A percentile compares a stretch with the other conserved stretches of the same genome.
These are phyloP conservation scores for Monochamus saltuarius DNA, from an alignment of 1,140 invertebrate species.

Conservation along the genomic window DNA sequence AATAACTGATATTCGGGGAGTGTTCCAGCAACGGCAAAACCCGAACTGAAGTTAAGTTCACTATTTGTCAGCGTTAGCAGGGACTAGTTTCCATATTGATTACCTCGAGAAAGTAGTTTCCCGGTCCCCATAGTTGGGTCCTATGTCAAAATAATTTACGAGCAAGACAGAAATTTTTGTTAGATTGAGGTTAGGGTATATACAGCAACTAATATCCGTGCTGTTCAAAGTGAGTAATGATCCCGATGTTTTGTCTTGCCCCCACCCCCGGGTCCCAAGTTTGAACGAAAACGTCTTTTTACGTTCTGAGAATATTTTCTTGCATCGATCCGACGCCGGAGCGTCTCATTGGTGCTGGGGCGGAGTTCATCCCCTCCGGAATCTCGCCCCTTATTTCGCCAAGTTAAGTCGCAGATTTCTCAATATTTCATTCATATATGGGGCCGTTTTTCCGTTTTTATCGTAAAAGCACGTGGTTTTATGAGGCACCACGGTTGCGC, in stretches of 20 bases:
- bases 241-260: constrained; percentile 50
- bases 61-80: too few relatives aligned
- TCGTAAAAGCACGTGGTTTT: constrained; percentile 40
- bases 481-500: constrained; percentile 37
- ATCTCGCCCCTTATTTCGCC: constrained; percentile 35
- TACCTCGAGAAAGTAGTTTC: constrained; percentile 3
- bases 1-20: too few relatives aligned
- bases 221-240: constrained; percentile 51
- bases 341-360: constrained; percentile 46
- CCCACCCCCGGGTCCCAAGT: constrained; percentile 40
- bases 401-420: constrained; percentile 32
- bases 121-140: constrained; percentile 39
- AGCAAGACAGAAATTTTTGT: constrained; percentile 48
- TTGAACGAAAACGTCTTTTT: constrained; percentile 52
- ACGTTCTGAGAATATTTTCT: constrained; percentile 52
- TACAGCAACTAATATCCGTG: constrained; percentile 49
- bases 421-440: constrained; percentile 47
- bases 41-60: too few relatives aligned
- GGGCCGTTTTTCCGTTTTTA: constrained; percentile 37
- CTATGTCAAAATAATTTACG: constrained; percentile 51
- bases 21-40: too few relatives aligned
- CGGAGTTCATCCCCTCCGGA: constrained; percentile 42
- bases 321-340: constrained; percentile 46
- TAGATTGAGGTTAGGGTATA: constrained; percentile 48
- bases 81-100: constrained; percentile 8